phyloP scores from a whole-genome alignment of 64 coral and sea anemone species.

The Actinia tenebrosa region DNA sequence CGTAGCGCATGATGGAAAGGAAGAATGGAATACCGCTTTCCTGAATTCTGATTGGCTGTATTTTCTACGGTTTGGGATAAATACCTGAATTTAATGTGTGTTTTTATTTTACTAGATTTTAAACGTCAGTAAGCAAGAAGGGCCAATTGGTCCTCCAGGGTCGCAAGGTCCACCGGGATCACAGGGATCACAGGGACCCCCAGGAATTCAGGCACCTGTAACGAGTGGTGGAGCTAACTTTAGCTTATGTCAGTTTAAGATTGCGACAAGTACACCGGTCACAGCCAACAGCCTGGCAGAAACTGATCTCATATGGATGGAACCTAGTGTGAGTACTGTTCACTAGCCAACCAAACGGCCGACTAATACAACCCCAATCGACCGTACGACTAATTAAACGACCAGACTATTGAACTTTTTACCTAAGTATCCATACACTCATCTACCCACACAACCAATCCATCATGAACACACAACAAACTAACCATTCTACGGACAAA shows the following conservation, averaged over 20 bases:
- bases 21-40: too few species aligned
- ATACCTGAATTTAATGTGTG: too few species aligned
- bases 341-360: background rate
- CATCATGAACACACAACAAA: too few species aligned
- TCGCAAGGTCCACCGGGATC: background rate
- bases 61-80: too few species aligned
- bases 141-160: constrained; percentile 17
- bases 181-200: constrained; percentile 23
- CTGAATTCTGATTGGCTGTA: too few species aligned
- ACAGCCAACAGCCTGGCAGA: background rate
- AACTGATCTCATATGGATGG: background rate
- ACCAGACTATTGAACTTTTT: too few species aligned
- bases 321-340: background rate
- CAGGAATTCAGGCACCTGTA: background rate
- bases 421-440: too few species aligned
- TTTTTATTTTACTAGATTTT: background rate
- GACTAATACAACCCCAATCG: too few species aligned
- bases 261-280: background rate
- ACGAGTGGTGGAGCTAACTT: constrained; percentile 28
- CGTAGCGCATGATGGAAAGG: too few species aligned
- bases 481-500: too few species aligned
- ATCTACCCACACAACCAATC: too few species aligned
- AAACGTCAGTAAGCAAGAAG: constrained; percentile 10
- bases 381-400: too few species aligned
- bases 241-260: constrained; percentile 26